A percentile compares a stretch with the other conserved stretches of the same genome.
These are phyloP conservation scores for Haliclystus octoradiatus DNA, from an alignment of 30 jellyfish, hydroid and myxozoan species.

Conservation along the genomic window DNA sequence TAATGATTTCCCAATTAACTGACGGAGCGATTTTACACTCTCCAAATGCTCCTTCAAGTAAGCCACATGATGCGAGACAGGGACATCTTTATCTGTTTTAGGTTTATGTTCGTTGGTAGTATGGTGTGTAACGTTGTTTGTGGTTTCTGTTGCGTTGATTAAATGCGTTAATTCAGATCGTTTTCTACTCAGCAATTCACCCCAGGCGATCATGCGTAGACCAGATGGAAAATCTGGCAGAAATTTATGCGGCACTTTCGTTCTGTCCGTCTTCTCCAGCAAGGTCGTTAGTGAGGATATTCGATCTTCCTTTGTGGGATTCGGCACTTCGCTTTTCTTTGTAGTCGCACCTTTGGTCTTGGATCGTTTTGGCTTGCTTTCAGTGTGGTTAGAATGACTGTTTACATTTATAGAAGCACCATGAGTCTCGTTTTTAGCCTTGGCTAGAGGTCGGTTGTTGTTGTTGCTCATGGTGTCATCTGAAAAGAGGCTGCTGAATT, in stretches of 20 bases:
- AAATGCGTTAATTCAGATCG: constrained; percentile 51
- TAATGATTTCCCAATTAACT: constrained; percentile 79
- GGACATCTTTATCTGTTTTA: constrained; percentile 13
- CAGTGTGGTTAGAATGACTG: too few relatives aligned
- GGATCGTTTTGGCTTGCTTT: not conserved
- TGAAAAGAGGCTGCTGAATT: constrained; percentile 25
- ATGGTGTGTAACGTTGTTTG: not conserved
- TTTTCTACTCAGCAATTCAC: constrained; percentile 74
- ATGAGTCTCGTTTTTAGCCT: too few relatives aligned
- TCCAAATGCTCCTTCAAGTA: constrained; percentile 70
- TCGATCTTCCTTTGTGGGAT: constrained; percentile 38
- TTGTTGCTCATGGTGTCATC: constrained; percentile 55
- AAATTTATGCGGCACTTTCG: constrained; percentile 74
- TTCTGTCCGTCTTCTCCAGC: constrained; percentile 55
- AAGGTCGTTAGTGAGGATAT: constrained; percentile 39
- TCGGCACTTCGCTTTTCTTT: constrained; percentile 80
- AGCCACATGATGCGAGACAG: constrained; percentile 42
- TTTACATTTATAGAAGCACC: too few relatives aligned
- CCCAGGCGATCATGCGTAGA: constrained; percentile 95
- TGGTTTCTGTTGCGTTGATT: not conserved
- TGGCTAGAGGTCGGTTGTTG: too few relatives aligned
- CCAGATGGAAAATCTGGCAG: constrained; percentile 89
- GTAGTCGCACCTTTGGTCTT: constrained; percentile 5
- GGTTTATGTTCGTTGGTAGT: not conserved
- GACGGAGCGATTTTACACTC: constrained; percentile 79